Percentiles rank a stretch among this genome's conserved stretches.
phyloP scores from a whole-genome alignment of 2,797 vertebrate species.

The Alfaro cultratus region DNA sequence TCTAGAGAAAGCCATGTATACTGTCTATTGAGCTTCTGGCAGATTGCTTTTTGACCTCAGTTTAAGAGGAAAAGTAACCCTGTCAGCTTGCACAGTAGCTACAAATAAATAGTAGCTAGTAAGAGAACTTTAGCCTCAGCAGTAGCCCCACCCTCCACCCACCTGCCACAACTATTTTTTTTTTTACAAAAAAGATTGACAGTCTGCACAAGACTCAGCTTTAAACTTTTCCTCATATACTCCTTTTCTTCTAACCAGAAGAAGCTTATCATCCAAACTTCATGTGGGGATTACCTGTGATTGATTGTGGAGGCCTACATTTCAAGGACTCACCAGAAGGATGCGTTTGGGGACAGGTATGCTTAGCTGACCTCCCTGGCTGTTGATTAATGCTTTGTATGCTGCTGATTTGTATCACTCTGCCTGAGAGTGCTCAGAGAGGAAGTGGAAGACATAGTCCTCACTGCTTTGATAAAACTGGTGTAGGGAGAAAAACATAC shows the following conservation, averaged over 20 bases:
- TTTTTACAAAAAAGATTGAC: neutral
- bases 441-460: slow-evolving; percentile 41
- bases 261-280: slow-evolving; percentile 64
- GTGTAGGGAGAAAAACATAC: slow-evolving; percentile 36
- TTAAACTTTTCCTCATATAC: slow-evolving; percentile 56
- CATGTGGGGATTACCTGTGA: slow-evolving; percentile 66
- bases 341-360: slow-evolving; percentile 63
- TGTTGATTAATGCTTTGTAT: slow-evolving; percentile 75
- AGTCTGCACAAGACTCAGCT: slow-evolving; percentile 26
- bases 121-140: neutral
- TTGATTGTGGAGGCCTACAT: slow-evolving; percentile 73
- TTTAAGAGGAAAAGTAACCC: neutral
- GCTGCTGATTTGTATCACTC: slow-evolving; percentile 68
- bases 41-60: neutral
- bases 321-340: slow-evolving; percentile 72
- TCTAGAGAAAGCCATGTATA: neutral
- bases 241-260: slow-evolving; percentile 46
- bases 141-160: neutral
- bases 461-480: slow-evolving; percentile 58
- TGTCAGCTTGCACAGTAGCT: neutral
- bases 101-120: neutral
- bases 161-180: neutral
- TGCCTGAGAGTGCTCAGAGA: slow-evolving; percentile 42
- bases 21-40: neutral
- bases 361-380: slow-evolving; percentile 69